phyloP scores from a whole-genome alignment of 2,113 vertebrate species.

The Aplodontia rufa region DNA sequence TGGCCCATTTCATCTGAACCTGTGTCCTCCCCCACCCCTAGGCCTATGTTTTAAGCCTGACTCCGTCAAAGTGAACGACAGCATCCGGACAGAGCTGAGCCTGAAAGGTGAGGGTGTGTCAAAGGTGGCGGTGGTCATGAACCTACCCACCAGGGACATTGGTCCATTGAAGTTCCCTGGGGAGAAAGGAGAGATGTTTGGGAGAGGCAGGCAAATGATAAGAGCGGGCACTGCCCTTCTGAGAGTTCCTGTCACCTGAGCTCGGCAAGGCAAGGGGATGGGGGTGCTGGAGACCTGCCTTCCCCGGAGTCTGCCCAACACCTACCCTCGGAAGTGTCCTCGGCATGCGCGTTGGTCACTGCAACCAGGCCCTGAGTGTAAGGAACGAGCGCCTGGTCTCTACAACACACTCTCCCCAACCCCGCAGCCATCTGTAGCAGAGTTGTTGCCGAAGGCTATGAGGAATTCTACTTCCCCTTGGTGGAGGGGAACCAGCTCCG shows the following conservation, averaged over 20 bases:
- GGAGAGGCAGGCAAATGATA: not conserved
- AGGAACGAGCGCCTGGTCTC: not conserved
- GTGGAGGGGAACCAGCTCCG: not conserved
- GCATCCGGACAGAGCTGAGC: not conserved
- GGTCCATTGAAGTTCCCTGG: not conserved
- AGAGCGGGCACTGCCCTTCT: not conserved
- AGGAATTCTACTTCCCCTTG: constrained; percentile 59
- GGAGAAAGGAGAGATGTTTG: not conserved
- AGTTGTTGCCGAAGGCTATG: rapidly evolving
- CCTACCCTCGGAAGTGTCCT: not conserved
- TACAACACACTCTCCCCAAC: not conserved
- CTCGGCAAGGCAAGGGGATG: not conserved
- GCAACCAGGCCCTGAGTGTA: not conserved
- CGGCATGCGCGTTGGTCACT: not conserved
- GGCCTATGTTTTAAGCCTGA: constrained; percentile 58
- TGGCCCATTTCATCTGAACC: not conserved
- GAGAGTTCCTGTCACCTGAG: not conserved
- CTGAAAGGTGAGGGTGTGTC: not conserved
- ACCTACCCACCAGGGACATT: not conserved
- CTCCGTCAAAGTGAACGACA: constrained; percentile 53
- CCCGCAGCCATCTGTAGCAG: constrained; percentile 37
- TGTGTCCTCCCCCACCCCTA: not conserved
- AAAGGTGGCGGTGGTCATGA: not conserved
- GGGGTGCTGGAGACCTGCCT: not conserved
- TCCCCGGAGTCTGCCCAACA: not conserved